Conservation (phyloP, 2,888 invertebrate genomes). For the Pseudococcus jackbeardsleyi region DNA sequence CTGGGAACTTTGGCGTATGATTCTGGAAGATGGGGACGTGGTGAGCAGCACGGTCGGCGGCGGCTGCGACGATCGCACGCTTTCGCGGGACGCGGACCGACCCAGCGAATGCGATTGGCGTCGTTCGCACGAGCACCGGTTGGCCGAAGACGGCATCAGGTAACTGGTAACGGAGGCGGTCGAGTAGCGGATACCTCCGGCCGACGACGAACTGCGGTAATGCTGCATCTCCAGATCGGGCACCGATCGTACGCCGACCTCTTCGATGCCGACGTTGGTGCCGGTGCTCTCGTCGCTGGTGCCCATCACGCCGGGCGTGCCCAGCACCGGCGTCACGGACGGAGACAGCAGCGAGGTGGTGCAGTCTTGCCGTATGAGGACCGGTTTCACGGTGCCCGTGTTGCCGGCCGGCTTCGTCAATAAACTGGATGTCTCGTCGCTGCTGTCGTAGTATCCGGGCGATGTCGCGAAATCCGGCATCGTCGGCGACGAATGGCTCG, state of each 20-base stretch:
- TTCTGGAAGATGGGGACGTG: conserved; percentile 78
- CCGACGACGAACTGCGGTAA: conserved; percentile 71
- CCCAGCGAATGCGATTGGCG: conserved; percentile 87
- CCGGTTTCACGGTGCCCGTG: conserved; percentile 75
- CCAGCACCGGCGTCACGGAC: conserved; percentile 78
- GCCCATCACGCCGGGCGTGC: conserved; percentile 76
- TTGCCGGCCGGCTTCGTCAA: conserved; percentile 73
- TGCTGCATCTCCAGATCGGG: conserved; percentile 84
- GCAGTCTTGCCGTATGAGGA: conserved; percentile 87
- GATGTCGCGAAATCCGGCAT: conserved; percentile 57
- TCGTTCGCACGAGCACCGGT: conserved; percentile 78
- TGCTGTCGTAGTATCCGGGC: conserved; percentile 75
- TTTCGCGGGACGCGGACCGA: conserved; percentile 87
- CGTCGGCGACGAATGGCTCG: conserved; percentile 61
- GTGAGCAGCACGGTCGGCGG: conserved; percentile 82
- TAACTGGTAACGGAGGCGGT: conserved; percentile 64
- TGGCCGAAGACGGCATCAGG: conserved; percentile 58
- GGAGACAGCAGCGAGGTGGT: conserved; percentile 82
- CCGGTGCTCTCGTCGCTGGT: conserved; percentile 85
- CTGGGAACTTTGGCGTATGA: conserved; percentile 90
- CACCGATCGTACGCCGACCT: conserved; percentile 78
- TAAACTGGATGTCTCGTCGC: conserved; percentile 86
- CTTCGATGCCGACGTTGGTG: conserved; percentile 68
- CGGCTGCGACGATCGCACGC: conserved; percentile 73
- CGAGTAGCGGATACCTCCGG: conserved; percentile 63